A percentile compares a stretch with the other conserved stretches of the same genome.
Conservation (phyloP, 2,113 vertebrate genomes). For the Bubalus kerabau region DNA sequence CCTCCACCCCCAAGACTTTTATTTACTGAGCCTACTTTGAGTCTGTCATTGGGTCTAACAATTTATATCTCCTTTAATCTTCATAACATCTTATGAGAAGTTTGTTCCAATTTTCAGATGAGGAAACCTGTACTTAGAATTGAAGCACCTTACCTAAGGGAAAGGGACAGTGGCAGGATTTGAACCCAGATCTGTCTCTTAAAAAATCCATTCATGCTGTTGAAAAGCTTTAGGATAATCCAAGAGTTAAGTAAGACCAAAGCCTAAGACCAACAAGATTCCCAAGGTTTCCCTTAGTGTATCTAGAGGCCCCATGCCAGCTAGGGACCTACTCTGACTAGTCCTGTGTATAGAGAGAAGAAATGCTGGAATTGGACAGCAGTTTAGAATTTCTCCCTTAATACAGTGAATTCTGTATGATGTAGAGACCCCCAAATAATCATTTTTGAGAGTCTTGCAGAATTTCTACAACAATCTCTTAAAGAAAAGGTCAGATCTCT, state of each 20-base stretch:
- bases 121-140: background rate
- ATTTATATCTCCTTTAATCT: background rate
- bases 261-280: background rate
- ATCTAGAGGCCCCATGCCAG: background rate
- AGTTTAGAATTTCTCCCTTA: background rate
- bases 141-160: background rate
- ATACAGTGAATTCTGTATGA: background rate
- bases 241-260: background rate
- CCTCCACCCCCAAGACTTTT: background rate
- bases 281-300: background rate
- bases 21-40: background rate
- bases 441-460: background rate
- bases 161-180: background rate
- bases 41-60: background rate
- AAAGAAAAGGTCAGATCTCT: background rate
- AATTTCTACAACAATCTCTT: background rate
- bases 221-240: slow-evolving; percentile 1
- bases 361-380: background rate
- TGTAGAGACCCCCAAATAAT: background rate
- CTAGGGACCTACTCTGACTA: background rate
- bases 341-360: background rate
- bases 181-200: background rate
- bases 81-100: background rate
- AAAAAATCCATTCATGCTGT: background rate
- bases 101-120: slow-evolving; percentile 23